Percentiles rank a stretch among this genome's conserved stretches.
Evolutionary conservation across 2,888 invertebrate species (phyloP).

Genomic region (Nephrocerus scutellatus): DNA sequence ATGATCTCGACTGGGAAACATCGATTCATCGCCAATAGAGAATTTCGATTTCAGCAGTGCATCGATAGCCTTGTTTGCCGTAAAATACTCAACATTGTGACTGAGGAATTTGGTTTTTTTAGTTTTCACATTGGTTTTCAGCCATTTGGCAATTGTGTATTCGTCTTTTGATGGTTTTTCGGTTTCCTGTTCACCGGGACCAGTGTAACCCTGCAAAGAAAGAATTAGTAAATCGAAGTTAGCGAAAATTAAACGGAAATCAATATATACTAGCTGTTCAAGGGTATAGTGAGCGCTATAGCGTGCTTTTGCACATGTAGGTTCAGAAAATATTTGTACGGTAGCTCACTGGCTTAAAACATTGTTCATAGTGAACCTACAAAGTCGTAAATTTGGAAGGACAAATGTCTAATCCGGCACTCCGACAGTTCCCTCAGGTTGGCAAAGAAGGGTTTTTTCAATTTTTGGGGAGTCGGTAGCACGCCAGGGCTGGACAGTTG

Average conservation of each 20-base stretch:
- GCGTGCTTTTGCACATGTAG: too few relatives aligned
- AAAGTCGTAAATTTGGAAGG: too few relatives aligned
- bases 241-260: not conserved
- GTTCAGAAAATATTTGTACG: too few relatives aligned
- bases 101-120: slow-evolving; percentile 95
- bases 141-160: slow-evolving; percentile 87
- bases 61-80: slow-evolving; percentile 85
- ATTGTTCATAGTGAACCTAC: too few relatives aligned
- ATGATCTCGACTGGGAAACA: slow-evolving; percentile 76
- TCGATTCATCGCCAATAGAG: slow-evolving; percentile 64
- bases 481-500: too few relatives aligned
- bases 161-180: slow-evolving; percentile 85
- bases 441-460: too few relatives aligned
- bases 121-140: slow-evolving; percentile 85
- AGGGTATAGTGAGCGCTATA: not conserved
- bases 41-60: slow-evolving; percentile 86
- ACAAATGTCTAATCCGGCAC: too few relatives aligned
- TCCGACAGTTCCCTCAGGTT: too few relatives aligned
- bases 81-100: slow-evolving; percentile 95
- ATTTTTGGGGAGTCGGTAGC: too few relatives aligned
- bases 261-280: not conserved
- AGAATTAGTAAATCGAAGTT: not conserved
- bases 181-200: slow-evolving; percentile 49
- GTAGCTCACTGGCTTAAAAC: too few relatives aligned
- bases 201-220: slow-evolving; percentile 42